These are phyloP conservation scores for Pachydiplax longipennis DNA, from an alignment of 2,888 invertebrate genomes.

Conservation along the genomic window DNA sequence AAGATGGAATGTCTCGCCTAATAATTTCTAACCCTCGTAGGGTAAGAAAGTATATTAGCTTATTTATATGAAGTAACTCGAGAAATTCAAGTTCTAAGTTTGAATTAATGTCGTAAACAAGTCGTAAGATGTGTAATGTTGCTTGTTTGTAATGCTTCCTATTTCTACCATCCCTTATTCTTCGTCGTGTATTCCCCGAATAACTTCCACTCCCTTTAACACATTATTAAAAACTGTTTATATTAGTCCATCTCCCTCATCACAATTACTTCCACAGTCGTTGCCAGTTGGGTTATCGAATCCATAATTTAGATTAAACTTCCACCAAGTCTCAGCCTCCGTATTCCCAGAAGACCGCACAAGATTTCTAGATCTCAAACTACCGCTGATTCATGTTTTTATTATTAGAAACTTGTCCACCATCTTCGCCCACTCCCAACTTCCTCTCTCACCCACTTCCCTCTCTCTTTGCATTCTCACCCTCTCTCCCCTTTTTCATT, in stretches of 20 bases:
- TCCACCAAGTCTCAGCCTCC: not conserved
- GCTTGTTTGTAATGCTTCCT: not conserved
- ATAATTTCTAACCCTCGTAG: no score
- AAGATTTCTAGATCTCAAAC: not conserved
- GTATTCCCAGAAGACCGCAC: not conserved
- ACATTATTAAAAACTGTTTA: not conserved
- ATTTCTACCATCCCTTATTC: not conserved
- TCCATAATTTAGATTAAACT: not conserved
- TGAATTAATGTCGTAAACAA: no score
- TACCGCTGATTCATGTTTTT: slow-evolving; percentile 40
- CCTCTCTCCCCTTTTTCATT: slow-evolving; percentile 12
- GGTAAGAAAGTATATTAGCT: no score
- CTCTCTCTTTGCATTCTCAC: not conserved
- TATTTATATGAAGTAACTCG: no score
- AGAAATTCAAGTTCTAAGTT: no score
- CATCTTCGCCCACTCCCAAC: not conserved
- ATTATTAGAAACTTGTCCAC: slow-evolving; percentile 41
- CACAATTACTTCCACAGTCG: not conserved
- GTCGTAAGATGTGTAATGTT: not conserved
- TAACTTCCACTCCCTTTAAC: not conserved
- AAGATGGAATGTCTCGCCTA: no score
- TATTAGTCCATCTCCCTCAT: not conserved
- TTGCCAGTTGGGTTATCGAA: not conserved
- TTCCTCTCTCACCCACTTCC: not conserved
- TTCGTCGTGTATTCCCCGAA: not conserved